Percentiles rank a stretch among this genome's conserved stretches.
phyloP scores from a whole-genome alignment of 64 coral and sea anemone genomes.

The Dendrophyllia cribrosa region DNA sequence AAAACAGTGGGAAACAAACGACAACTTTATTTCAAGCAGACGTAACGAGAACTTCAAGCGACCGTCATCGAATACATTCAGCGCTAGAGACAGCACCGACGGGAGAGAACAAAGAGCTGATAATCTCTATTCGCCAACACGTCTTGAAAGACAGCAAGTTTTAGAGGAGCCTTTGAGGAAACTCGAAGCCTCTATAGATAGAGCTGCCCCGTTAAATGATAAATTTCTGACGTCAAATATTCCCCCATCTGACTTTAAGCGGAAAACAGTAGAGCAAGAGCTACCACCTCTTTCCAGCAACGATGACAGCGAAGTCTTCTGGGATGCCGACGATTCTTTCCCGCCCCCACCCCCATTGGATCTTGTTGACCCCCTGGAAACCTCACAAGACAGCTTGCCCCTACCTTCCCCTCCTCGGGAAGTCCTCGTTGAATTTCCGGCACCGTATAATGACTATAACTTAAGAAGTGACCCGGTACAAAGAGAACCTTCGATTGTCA shows the following conservation, averaged over 20 bases:
- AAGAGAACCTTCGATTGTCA: background rate
- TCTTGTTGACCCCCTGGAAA: conserved; percentile 50
- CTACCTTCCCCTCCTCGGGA: conserved; percentile 81
- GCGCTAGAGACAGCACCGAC: background rate
- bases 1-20: conserved; percentile 11
- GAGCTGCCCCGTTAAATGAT: background rate
- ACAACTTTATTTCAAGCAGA: background rate
- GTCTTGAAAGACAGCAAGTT: background rate
- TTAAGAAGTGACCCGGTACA: conserved; percentile 10
- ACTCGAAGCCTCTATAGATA: background rate
- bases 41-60: background rate
- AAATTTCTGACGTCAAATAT: background rate
- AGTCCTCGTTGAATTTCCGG: conserved; percentile 30
- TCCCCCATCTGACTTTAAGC: background rate
- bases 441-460: background rate
- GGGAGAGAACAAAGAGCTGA: background rate
- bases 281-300: conserved; percentile 40
- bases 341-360: conserved; percentile 87
- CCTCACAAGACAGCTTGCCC: conserved; percentile 84
- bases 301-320: conserved; percentile 59
- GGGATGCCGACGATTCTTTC: conserved; percentile 66
- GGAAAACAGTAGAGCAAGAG: background rate
- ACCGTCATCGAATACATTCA: background rate
- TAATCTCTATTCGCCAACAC: background rate
- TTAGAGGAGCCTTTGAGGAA: background rate